Percentiles rank a stretch among this genome's conserved stretches.
These are phyloP conservation scores for Contarinia nasturtii DNA, from an alignment of 1,140 invertebrate species.

Conservation along the genomic window DNA sequence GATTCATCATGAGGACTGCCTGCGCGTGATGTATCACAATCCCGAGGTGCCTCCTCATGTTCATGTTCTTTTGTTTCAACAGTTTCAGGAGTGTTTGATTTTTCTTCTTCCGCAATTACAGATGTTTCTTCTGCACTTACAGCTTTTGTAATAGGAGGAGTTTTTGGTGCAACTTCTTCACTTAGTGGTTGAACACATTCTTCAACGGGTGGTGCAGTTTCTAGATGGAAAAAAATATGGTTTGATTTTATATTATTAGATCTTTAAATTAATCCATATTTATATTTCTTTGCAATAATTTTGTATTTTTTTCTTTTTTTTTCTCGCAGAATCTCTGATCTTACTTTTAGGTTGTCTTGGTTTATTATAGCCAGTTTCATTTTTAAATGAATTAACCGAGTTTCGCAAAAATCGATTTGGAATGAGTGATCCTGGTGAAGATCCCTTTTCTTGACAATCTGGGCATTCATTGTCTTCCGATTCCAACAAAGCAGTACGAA, in stretches of 20 bases:
- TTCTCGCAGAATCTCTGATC: too few species aligned
- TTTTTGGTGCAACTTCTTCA: neutral
- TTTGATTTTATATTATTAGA: neutral
- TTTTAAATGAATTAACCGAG: conserved; percentile 72
- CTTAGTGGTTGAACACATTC: neutral
- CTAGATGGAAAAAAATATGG: neutral
- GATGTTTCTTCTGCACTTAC: neutral
- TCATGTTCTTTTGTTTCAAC: neutral
- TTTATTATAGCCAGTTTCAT: conserved; percentile 64
- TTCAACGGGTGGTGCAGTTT: neutral
- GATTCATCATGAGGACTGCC: conserved; percentile 22
- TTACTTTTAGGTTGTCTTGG: neutral
- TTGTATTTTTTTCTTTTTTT: too few species aligned
- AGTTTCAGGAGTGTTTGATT: neutral
- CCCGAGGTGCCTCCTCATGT: neutral
- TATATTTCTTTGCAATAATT: too few species aligned
- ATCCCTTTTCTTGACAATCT: conserved; percentile 77
- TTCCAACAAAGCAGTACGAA: conserved; percentile 69
- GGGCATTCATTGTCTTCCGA: conserved; percentile 91
- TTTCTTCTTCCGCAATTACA: conserved; percentile 1
- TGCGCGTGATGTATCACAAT: neutral
- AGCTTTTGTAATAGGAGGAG: neutral
- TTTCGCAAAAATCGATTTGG: conserved; percentile 80
- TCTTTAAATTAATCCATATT: too few species aligned
- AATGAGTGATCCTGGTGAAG: conserved; percentile 80